Base-by-base conservation (phyloP, 2,888 invertebrate genomes). In the Thyatira batis region DNA sequence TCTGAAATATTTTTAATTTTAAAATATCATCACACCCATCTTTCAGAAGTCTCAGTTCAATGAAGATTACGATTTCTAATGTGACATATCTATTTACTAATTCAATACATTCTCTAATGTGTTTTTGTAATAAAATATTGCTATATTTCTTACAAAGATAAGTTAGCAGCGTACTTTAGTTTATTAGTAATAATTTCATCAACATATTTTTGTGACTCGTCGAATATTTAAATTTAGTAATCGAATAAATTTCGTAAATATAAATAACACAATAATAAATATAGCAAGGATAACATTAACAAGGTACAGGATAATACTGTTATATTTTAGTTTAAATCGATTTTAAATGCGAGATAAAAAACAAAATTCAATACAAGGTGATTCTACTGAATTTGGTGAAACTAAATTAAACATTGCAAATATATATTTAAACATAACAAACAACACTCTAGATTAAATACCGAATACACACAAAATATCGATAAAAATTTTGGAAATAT, bases 401-500 rank as follows among this genome's bases (percentile, higher is more conserved):
- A 23, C 6, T 8, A 39, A 39, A 39, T 17, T 39, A 39, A 39
- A 17, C 39, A 39, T 39, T 39, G 39, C 39, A 39, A 13, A 39
- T 39, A 39, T 39, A 39, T 39, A 39, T 39, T 39, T 64, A 70
- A 71, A 74, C 70, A 63, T 68, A 76, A 76, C 76, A 75, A 71
- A 70, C 68, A 73, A 73, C 71, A 74, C 65, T 60, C 67, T 58
- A 63, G 58, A 56, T 60, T 61, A 70, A 73, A 65, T 65, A 63
- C 60, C 56, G 49, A 65, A 67, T 67, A 72, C 59, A 74, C 69
- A 73, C 65, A 60, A 68, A 67, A 55, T 46, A 46, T 46, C 25
- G 46, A 46, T 57, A 55, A 33, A 70, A 68, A 73, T 74, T 83
- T 82, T 78, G 76, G 80, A 76, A 73, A 74, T 84, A 84, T 84